Base-by-base conservation (phyloP, 2,113 vertebrate species). In the Axis porcinus region DNA sequence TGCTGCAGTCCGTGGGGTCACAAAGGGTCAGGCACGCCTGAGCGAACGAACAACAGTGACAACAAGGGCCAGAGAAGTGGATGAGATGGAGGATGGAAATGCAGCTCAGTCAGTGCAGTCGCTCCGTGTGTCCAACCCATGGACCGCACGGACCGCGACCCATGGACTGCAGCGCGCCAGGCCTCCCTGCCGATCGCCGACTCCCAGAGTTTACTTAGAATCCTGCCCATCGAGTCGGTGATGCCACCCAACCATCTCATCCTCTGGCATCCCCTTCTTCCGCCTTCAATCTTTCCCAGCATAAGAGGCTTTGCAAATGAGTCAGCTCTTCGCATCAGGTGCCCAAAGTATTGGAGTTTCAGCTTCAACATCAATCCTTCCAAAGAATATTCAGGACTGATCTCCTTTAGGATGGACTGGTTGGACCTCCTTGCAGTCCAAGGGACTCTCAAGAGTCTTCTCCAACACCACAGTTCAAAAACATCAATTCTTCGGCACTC, bases 101-200 rank as follows among this genome's bases (percentile, higher is more conserved):
- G 67, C 67, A 70, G 2, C 23, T 70, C 67, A 70, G 64, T 70
- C n/a, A 70, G 64, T 21, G 6, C 2, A 67, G 64, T 21, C n/a
- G 0, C 10, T 23, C 19, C 36, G 10, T 70, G 2, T 40, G n/a
- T 21, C 67, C n/a, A n/a, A n/a, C n/a, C n/a, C n/a, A n/a, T n/a
- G n/a, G n/a, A n/a, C n/a, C n/a, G n/a, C n/a, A n/a, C n/a, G n/a
- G n/a, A n/a, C n/a, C 40, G 67, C 6, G n/a, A 70, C n/a, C n/a
- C 67, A 70, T 23, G n/a, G 10, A 70, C 67, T 11, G n/a, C 64
- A 23, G n/a, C 9, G 11, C 3, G 4, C n/a, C n/a, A 70, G 64
- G 64, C 64, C 19, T 70, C n/a, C 64, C 67, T 70, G 19, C 36
- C 10, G 10, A 40, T 70, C 19, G 36, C n/a, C n/a, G 23, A 23